Conservation (phyloP, 2,888 invertebrate genomes). For the Hypolimnas misippus region DNA sequence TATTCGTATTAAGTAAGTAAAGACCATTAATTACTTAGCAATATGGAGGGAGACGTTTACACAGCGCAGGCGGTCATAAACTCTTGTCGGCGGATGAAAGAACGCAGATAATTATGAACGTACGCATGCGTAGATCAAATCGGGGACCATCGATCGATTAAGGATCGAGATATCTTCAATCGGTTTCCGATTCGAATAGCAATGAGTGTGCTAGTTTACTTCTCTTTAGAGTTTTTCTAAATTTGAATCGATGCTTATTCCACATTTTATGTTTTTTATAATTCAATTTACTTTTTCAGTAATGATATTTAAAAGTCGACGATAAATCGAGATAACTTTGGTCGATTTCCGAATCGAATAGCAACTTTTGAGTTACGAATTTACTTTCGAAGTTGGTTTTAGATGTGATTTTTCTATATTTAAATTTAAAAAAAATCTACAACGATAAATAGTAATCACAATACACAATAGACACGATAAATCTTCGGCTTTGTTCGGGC, state of each 20-base stretch:
- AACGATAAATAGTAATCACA: conserved; percentile 28
- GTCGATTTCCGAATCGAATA: no score
- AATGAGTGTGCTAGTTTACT: conserved; percentile 12
- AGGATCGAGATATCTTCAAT: conserved; percentile 70
- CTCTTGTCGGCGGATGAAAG: conserved; percentile 80
- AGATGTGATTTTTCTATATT: conserved; percentile 2
- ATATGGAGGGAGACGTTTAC: conserved; percentile 79
- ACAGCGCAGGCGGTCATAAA: conserved; percentile 72
- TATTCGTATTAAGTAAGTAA: conserved; percentile 59
- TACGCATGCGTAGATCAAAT: conserved; percentile 82
- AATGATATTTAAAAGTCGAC: no score
- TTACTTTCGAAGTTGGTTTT: no score
- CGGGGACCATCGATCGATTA: conserved; percentile 77
- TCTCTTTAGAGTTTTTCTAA: background rate
- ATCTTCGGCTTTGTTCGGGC: conserved; percentile 61
- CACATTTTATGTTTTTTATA: no score
- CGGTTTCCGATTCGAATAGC: conserved; percentile 53
- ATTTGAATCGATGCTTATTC: no score
- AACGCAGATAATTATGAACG: conserved; percentile 77
- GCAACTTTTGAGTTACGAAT: no score
- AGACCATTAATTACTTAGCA: conserved; percentile 72
- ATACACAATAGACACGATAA: conserved; percentile 44
- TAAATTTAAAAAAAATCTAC: conserved; percentile 15
- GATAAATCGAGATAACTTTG: no score
- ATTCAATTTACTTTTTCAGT: no score